Conservation (phyloP, 2,113 vertebrate species). For the Gadus macrocephalus region DNA sequence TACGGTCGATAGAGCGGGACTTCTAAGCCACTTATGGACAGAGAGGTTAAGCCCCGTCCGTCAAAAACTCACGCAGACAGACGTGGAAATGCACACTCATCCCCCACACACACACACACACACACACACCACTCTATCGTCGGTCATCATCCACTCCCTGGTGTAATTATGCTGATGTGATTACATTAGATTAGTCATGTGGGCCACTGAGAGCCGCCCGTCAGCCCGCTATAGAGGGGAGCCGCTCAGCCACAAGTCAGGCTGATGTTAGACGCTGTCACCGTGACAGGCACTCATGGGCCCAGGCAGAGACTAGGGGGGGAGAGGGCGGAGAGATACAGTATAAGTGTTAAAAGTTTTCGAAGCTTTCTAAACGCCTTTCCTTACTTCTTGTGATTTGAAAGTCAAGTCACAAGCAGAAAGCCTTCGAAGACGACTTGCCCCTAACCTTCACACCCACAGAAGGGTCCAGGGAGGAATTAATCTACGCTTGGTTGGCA, state of each 20-base stretch:
- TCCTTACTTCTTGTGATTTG: too few species aligned
- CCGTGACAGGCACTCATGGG: constrained; percentile 23
- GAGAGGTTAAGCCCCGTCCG: constrained; percentile 65
- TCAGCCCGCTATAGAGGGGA: constrained; percentile 51
- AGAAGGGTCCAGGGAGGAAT: too few species aligned
- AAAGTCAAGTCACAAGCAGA: too few species aligned
- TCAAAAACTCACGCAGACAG: constrained; percentile 32
- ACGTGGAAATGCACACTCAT: background rate
- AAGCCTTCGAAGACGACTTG: too few species aligned
- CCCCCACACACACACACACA: constrained; percentile 46
- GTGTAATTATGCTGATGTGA: constrained; percentile 74
- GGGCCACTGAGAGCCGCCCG: constrained; percentile 63
- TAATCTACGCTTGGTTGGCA: too few species aligned
- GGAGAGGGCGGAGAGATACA: constrained; percentile 8
- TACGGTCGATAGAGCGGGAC: constrained; percentile 60
- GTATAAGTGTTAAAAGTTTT: background rate
- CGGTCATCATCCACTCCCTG: constrained; percentile 65
- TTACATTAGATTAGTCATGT: constrained; percentile 72
- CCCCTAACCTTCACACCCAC: too few species aligned
- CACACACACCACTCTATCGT: constrained; percentile 50
- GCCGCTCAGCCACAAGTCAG: constrained; percentile 49
- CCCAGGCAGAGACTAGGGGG: background rate
- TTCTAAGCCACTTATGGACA: constrained; percentile 59
- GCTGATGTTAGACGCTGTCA: constrained; percentile 39
- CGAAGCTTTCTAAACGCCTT: too few species aligned